A percentile compares a stretch with the other conserved stretches of the same genome.
Conservation (phyloP, 2,797 vertebrate genomes). For the Myotis planiceps region DNA sequence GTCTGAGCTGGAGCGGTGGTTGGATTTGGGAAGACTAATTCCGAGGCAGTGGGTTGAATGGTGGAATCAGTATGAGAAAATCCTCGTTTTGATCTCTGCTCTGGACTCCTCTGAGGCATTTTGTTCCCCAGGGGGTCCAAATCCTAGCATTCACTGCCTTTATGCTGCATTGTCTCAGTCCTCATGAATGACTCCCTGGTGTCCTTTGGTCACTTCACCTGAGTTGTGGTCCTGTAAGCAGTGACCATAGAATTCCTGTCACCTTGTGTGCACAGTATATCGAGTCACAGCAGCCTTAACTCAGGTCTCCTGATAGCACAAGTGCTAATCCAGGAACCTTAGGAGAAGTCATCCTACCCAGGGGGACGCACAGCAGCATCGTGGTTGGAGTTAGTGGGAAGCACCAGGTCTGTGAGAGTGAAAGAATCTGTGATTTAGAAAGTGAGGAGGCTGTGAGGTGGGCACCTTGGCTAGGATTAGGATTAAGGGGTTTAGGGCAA, state of each 20-base stretch:
- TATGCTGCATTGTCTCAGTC: background rate
- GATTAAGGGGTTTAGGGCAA: background rate
- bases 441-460: background rate
- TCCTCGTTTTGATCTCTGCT: background rate
- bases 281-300: background rate
- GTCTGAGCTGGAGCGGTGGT: background rate
- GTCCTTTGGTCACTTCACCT: background rate
- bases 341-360: background rate
- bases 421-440: background rate
- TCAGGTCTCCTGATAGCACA: background rate
- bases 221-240: background rate
- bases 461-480: background rate
- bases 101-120: background rate
- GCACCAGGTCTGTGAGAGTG: too few species aligned
- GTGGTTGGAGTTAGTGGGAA: background rate
- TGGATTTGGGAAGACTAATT: background rate
- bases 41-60: background rate
- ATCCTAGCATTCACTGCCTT: background rate
- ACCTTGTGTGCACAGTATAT: background rate
- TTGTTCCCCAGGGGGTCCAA: too few species aligned
- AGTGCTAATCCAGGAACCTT: background rate
- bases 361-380: background rate
- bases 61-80: background rate
- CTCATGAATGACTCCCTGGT: background rate
- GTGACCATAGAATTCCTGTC: background rate